These are phyloP conservation scores for Tipula unca DNA, from an alignment of 2,888 invertebrate species.

Conservation along the genomic window DNA sequence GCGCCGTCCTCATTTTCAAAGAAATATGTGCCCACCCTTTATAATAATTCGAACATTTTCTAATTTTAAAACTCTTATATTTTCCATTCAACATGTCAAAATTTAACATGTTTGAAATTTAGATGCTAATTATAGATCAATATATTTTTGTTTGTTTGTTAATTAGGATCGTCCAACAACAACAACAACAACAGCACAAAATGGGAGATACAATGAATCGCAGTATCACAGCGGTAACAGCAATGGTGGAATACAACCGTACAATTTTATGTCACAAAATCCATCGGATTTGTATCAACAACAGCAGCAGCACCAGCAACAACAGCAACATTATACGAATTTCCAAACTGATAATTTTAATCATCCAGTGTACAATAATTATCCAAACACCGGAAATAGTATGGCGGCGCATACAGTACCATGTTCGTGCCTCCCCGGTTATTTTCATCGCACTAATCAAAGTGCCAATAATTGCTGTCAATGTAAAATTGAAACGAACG, in stretches of 20 bases:
- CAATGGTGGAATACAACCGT: neutral
- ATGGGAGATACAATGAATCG: neutral
- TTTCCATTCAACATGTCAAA: no score
- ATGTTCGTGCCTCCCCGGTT: constrained; percentile 26
- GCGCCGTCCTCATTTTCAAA: no score
- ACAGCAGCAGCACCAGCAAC: constrained; percentile 15
- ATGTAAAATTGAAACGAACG: constrained; percentile 26
- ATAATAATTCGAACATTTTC: no score
- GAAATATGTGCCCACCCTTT: no score
- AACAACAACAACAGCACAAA: constrained; percentile 18
- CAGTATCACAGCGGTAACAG: constrained; percentile 10
- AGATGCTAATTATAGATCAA: neutral
- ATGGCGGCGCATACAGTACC: neutral
- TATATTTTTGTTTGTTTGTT: neutral
- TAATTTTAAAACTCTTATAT: no score
- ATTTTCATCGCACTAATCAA: constrained; percentile 28
- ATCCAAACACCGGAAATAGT: neutral
- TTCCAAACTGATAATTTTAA: neutral
- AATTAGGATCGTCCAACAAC: constrained; percentile 10
- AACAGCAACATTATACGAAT: constrained; percentile 1
- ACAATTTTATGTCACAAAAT: neutral
- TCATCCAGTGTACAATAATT: neutral
- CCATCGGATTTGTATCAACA: neutral
- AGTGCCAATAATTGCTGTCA: constrained; percentile 28
- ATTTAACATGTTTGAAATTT: no score